Base-by-base conservation (phyloP, 2,797 vertebrate genomes). In the Ambastaia sidthimunki region DNA sequence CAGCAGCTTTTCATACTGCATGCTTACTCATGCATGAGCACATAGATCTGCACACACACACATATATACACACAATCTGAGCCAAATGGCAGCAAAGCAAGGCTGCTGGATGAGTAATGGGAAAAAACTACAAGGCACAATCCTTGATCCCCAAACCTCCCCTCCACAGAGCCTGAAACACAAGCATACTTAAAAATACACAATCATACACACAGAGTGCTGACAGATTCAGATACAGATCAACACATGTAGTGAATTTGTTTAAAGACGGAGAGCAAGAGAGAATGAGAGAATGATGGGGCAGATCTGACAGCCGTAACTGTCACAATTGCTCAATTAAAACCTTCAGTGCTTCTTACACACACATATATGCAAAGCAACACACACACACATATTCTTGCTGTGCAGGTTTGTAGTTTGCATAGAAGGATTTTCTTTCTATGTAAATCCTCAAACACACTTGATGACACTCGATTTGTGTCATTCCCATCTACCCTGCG, bases 161-260 rank as follows among this genome's bases (percentile, higher is more conserved):
- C 34, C 62, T 19, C 55, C 23, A 62, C 65, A 70, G 37, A 25
- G 52, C 50, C 34, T 9, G 41, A 55, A 52, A 77, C 25, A 31
- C 69, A 77, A 63, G 66, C 65, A 72, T 60, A 68, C 71, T 76
- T 71, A 74, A 72, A 80, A 77, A 71, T 80, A 71, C 55, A 65
- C 85, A 89, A 86, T 88, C 89, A 89, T 89, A 89, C 83, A 88
- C 82, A 86, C 83, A 86, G 85, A 86, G 85, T 90, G 90, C 89
- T 91, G 90, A 91, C 91, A 91, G 90, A 90, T 84, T 83, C 85
- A 83, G 87, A 90, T 85, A 87, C 87, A 89, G 85, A 85, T 89
- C 88, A 90, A 91, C 88, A 89, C 71, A 82, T 90, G 90, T 89
- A 90, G 62, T 25, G 41, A 72, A 59, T 81, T 86, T 84, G 83